These are phyloP conservation scores for Poeciliopsis infans DNA, from an alignment of 2,797 vertebrate genomes.

Conservation along the genomic window DNA sequence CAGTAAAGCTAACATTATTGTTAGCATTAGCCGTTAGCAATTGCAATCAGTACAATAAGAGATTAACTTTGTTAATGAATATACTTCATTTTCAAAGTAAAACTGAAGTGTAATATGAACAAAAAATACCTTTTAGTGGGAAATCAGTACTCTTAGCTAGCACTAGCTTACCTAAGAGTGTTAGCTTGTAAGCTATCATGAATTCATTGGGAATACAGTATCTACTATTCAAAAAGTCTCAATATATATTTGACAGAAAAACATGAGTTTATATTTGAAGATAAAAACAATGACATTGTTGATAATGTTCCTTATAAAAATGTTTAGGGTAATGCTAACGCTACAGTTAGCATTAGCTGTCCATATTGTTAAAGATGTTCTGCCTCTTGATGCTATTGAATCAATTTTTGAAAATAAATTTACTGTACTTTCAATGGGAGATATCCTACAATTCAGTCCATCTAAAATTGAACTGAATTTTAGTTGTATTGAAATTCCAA, in stretches of 20 bases:
- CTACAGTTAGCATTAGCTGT: neutral
- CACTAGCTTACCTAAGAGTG: too few species aligned
- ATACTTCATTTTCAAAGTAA: neutral
- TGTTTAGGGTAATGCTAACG: neutral
- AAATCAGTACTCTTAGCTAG: neutral
- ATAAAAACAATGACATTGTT: neutral
- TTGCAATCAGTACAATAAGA: neutral
- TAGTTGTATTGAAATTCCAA: too few species aligned
- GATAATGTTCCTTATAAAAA: neutral
- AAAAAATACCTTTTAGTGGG: neutral
- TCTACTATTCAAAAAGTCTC: neutral
- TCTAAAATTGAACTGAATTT: neutral
- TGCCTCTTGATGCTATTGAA: neutral
- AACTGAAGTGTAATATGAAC: neutral
- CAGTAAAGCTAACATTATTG: conserved; percentile 5
- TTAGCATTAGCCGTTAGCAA: neutral
- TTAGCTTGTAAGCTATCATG: neutral
- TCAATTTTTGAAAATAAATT: neutral
- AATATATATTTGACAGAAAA: neutral
- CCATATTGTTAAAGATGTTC: neutral
- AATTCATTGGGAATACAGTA: neutral
- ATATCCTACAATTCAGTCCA: neutral
- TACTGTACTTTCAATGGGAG: neutral
- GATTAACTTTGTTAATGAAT: neutral
- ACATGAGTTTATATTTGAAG: neutral